Base-by-base conservation (phyloP, 2,888 invertebrate species). In the Cryptus armator region DNA sequence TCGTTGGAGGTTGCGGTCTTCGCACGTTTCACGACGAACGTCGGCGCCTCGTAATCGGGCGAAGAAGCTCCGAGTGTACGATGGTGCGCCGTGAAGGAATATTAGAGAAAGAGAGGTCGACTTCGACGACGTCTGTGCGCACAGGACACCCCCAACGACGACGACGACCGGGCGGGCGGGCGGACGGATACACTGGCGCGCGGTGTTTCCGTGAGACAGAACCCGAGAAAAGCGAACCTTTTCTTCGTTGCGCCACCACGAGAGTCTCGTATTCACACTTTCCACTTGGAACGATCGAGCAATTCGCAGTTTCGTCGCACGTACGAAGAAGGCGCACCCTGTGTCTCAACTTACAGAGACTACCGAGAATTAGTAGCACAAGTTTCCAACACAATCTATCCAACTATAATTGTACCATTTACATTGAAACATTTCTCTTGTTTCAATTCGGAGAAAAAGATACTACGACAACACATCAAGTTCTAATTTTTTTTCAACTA, bases 231-330 rank as follows among this genome's bases (percentile, higher is more conserved):
- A 78, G 70, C 70, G 19, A 24, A 62, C 16, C 78, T 78, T 62
- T 70, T 16, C 64, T 19, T 24, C 64, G 32, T 19, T 32, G 19
- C n/a, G 5, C 24, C 6, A 24, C 43, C 10, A 24, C 62, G 29
- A 24, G 43, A 0, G 2, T 32, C n/a, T 53, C 76, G 53, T 76
- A 76, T 76, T 76, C 66, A 66, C 51, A 44, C 53, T 51, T 66
- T 19, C 24, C 51, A 66, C 37, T 29, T 37, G 5, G 1, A 51
- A 16, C 46, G 43, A 76, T 66, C 66, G 66, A 66, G 66, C 76
- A 76, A 76, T 76, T 76, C 76, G 43, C 66, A 76, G 66, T 66
- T 76, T 76, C 76, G 37, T 66, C 76, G 66, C 76, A 76, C 66
- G 64, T 64, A 51, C 64, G 53, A 12, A 53, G 32, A 3, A 53